phyloP scores from a whole-genome alignment of 2,888 invertebrate species.

The Andrena haemorrhoa region DNA sequence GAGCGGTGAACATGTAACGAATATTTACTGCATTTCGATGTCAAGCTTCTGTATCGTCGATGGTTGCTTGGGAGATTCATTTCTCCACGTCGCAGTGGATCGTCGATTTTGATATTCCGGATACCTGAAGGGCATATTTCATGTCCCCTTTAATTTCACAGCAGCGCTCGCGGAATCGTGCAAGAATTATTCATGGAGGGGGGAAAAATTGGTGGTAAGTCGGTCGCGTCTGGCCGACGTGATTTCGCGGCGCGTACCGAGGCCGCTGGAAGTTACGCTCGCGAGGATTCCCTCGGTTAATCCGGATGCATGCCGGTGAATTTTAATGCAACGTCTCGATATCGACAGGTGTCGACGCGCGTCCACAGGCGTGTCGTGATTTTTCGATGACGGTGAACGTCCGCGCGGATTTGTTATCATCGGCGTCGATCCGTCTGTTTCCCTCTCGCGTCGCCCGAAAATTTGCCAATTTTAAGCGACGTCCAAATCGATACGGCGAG shows the following conservation, averaged over 20 bases:
- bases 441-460: neutral
- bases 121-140: neutral
- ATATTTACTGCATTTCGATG: too few species aligned
- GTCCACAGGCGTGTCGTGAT: constrained; percentile 4
- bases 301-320: constrained; percentile 54
- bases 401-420: constrained; percentile 31
- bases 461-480: constrained; percentile 9
- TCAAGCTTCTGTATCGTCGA: too few species aligned
- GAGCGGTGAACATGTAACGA: too few species aligned
- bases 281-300: constrained; percentile 54
- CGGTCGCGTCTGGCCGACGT: constrained; percentile 32
- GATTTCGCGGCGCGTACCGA: constrained; percentile 40
- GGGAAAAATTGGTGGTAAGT: constrained; percentile 1
- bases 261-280: constrained; percentile 41
- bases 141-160: constrained; percentile 22
- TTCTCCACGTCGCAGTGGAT: neutral
- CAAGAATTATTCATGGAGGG: neutral
- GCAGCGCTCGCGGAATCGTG: neutral
- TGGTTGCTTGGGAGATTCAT: too few species aligned
- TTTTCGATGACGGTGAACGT: constrained; percentile 41
- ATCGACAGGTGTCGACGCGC: constrained; percentile 65
- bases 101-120: constrained; percentile 6
- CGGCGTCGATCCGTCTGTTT: neutral
- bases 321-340: constrained; percentile 61
- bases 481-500: neutral